Evolutionary conservation across 2,888 invertebrate species (phyloP).

Genomic region (Eremobia ochroleuca): DNA sequence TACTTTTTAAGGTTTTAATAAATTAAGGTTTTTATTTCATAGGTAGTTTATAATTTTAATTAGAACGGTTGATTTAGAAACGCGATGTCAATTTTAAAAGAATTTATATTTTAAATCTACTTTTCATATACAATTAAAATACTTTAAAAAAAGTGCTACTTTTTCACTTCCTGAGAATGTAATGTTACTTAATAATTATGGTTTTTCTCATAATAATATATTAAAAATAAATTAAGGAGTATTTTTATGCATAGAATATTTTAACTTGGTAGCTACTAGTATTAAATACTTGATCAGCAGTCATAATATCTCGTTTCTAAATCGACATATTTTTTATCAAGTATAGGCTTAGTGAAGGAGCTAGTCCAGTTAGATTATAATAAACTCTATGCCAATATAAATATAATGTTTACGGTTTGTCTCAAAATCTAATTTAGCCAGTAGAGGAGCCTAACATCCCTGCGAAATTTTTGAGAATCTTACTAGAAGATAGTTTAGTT

Average conservation of each 20-base stretch:
- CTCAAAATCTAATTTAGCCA: slow-evolving; percentile 78
- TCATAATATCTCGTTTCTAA: slow-evolving; percentile 65
- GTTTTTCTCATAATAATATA: background rate
- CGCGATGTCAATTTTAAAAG: slow-evolving; percentile 33
- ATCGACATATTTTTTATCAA: slow-evolving; percentile 64
- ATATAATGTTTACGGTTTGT: slow-evolving; percentile 75
- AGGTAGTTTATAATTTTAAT: slow-evolving; percentile 65
- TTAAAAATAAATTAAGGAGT: slow-evolving; percentile 2
- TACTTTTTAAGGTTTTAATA: slow-evolving; percentile 75
- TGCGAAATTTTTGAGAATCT: slow-evolving; percentile 68
- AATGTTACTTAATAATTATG: slow-evolving; percentile 17
- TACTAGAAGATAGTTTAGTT: slow-evolving; percentile 61
- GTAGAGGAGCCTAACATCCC: slow-evolving; percentile 73
- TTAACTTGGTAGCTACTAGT: slow-evolving; percentile 58
- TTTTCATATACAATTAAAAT: slow-evolving; percentile 21
- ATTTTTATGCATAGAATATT: background rate
- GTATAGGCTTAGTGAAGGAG: slow-evolving; percentile 84
- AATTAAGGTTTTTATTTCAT: slow-evolving; percentile 69
- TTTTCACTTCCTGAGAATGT: background rate
- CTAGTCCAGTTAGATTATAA: slow-evolving; percentile 87
- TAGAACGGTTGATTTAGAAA: slow-evolving; percentile 68
- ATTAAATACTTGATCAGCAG: slow-evolving; percentile 41
- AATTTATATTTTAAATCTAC: background rate
- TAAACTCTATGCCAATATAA: slow-evolving; percentile 82
- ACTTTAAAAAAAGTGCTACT: background rate